Conservation (phyloP, 2,888 invertebrate species). For the Drosophila koepferae region DNA sequence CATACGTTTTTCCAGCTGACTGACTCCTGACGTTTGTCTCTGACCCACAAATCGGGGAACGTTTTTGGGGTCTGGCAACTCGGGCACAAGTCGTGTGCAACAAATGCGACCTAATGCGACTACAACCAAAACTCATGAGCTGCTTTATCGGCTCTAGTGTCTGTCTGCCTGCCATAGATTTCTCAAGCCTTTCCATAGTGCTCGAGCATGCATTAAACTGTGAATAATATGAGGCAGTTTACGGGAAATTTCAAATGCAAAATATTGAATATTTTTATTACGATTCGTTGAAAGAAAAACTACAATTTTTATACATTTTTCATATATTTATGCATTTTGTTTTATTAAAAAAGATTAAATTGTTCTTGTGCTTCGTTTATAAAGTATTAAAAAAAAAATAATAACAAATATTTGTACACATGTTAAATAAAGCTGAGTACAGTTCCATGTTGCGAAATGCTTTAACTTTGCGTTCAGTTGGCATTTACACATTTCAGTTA, state of each 20-base stretch:
- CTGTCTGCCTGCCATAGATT: conserved; percentile 20
- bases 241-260: not conserved
- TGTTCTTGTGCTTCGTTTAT: not conserved
- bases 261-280: not conserved
- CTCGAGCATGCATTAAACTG: conserved; percentile 3
- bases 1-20: conserved; percentile 66
- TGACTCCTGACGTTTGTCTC: conserved; percentile 43
- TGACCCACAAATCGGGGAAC: conserved; percentile 47
- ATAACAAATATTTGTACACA: not conserved
- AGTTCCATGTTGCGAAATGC: not conserved
- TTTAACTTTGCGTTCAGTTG: conserved; percentile 1
- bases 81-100: conserved; percentile 64
- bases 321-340: not conserved
- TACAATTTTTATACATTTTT: not conserved
- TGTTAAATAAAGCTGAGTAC: conserved; percentile 2
- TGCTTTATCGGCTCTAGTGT: not conserved
- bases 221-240: not conserved
- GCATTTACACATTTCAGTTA: conserved; percentile 1
- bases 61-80: conserved; percentile 19
- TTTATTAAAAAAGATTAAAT: not conserved
- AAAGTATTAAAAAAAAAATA: no score
- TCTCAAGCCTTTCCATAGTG: not conserved
- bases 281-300: no score
- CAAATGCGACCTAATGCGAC: conserved; percentile 54
- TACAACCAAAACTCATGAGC: conserved; percentile 15